A percentile compares a stretch with the other conserved stretches of the same genome.
Evolutionary conservation across 2,888 invertebrate genomes (phyloP).

Genomic region (Magallana nippona): DNA sequence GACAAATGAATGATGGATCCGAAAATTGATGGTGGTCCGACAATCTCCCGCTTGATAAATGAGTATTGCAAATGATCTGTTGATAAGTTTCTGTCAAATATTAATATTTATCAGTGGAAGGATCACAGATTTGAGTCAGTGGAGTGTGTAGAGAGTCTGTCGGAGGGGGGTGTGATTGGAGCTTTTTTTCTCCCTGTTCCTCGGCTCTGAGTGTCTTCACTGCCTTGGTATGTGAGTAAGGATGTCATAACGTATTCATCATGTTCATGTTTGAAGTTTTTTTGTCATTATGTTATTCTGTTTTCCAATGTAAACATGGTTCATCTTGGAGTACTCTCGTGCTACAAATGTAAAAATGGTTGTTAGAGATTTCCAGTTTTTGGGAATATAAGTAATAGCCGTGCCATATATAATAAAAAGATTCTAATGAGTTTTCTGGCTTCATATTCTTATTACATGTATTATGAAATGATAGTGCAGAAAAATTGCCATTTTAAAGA

Average conservation of each 20-base stretch:
- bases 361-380: too few relatives aligned
- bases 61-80: slow-evolving; percentile 32
- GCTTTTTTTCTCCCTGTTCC: too few relatives aligned
- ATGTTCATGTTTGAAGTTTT: background rate
- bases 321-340: too few relatives aligned
- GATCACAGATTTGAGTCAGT: slow-evolving; percentile 17
- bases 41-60: background rate
- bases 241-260: slow-evolving; percentile 7
- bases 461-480: too few relatives aligned
- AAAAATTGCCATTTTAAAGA: too few relatives aligned
- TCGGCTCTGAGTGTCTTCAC: background rate
- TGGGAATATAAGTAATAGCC: too few relatives aligned
- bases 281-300: background rate
- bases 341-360: too few relatives aligned
- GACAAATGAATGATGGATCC: slow-evolving; percentile 14
- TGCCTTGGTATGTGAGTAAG: slow-evolving; percentile 1
- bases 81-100: slow-evolving; percentile 33
- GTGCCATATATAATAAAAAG: too few relatives aligned
- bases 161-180: background rate
- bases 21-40: slow-evolving; percentile 20
- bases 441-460: too few relatives aligned
- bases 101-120: slow-evolving; percentile 24
- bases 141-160: background rate
- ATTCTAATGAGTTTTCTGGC: too few relatives aligned
- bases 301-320: background rate